Percentiles rank a stretch among this genome's conserved stretches.
These are phyloP conservation scores for Arvicanthis niloticus DNA, from an alignment of 2,113 vertebrate genomes.

Conservation along the genomic window DNA sequence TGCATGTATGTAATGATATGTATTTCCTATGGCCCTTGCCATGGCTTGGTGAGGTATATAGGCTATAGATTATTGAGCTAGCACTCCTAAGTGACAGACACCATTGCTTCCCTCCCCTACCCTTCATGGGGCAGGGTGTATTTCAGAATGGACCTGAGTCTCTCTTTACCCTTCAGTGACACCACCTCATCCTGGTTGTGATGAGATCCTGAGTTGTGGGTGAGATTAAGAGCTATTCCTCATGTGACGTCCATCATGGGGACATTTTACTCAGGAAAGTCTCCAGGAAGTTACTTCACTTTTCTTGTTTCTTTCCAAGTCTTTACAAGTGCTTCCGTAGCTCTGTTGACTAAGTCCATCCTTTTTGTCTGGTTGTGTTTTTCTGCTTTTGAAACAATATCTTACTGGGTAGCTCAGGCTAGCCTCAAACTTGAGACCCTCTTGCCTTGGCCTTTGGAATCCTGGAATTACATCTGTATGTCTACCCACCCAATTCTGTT, in stretches of 20 bases:
- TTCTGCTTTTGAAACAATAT: neutral
- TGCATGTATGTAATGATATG: neutral
- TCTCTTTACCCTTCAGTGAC: neutral
- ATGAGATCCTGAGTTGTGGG: neutral
- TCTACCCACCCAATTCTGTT: neutral
- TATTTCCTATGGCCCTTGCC: neutral
- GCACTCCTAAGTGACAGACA: neutral
- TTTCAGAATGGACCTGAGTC: neutral
- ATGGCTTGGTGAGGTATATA: neutral
- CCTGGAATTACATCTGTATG: neutral
- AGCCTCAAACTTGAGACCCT: neutral
- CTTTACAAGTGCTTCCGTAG: conserved; percentile 16
- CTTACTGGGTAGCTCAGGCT: neutral
- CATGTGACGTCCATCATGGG: neutral
- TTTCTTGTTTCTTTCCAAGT: neutral
- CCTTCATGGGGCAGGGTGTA: fast-evolving
- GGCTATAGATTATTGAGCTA: neutral
- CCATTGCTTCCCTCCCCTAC: too few relatives aligned
- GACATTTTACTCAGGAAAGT: neutral
- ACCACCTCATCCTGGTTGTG: too few relatives aligned
- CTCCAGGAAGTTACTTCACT: neutral
- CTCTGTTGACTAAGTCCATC: fast-evolving
- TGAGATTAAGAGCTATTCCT: neutral
- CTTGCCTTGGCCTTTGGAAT: neutral
- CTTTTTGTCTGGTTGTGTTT: too few relatives aligned